Percentiles rank a stretch among this genome's conserved stretches.
Evolutionary conservation across 2,797 vertebrate species (phyloP).

Genomic region (Brotula barbata): DNA sequence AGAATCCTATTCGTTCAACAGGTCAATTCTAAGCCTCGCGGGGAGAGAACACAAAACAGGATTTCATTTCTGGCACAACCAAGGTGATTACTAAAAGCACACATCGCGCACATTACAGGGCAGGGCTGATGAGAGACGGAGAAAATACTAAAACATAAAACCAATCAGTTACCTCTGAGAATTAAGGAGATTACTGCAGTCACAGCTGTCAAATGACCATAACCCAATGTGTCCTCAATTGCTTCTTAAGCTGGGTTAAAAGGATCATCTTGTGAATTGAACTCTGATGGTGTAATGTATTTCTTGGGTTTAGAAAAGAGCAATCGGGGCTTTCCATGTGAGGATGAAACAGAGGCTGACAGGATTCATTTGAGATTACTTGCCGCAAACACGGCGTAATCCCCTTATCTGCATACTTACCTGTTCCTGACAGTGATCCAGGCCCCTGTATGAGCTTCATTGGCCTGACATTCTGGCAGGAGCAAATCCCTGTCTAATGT

Average conservation of each 20-base stretch:
- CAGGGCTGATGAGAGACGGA: slow-evolving; percentile 38
- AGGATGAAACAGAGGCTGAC: slow-evolving; percentile 70
- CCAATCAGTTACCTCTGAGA: slow-evolving; percentile 48
- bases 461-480: slow-evolving; percentile 72
- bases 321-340: slow-evolving; percentile 59
- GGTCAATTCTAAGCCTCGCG: slow-evolving; percentile 55
- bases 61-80: slow-evolving; percentile 31
- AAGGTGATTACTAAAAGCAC: slow-evolving; percentile 40
- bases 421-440: slow-evolving; percentile 77
- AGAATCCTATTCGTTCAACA: slow-evolving; percentile 55
- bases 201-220: slow-evolving; percentile 56
- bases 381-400: slow-evolving; percentile 75
- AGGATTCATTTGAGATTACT: slow-evolving; percentile 79
- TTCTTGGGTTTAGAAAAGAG: slow-evolving; percentile 44
- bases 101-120: slow-evolving; percentile 14
- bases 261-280: slow-evolving; percentile 54
- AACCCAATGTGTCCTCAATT: slow-evolving; percentile 38
- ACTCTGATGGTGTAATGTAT: slow-evolving; percentile 46
- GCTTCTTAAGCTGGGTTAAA: slow-evolving; percentile 53
- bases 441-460: slow-evolving; percentile 70
- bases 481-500: slow-evolving; percentile 77
- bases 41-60: slow-evolving; percentile 30
- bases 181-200: slow-evolving; percentile 60
- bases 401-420: slow-evolving; percentile 79
- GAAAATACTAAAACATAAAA: slow-evolving; percentile 46